These are phyloP conservation scores for Atherinomorus stipes DNA, from an alignment of 2,113 vertebrate genomes.

Conservation along the genomic window DNA sequence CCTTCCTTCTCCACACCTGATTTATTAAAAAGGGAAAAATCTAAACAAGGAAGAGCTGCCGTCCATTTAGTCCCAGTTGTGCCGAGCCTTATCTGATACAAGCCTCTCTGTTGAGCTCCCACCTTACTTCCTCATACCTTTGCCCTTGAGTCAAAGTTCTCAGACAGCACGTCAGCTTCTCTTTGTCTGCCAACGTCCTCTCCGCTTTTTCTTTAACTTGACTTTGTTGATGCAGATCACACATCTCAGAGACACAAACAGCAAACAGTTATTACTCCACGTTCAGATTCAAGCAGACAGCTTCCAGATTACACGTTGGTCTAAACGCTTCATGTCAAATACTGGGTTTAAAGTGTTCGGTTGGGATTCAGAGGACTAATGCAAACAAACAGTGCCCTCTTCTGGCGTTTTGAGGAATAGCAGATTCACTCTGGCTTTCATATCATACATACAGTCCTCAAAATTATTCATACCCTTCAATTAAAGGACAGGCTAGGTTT, in stretches of 20 bases:
- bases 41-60: constrained; percentile 45
- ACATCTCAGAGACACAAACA: constrained; percentile 11
- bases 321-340: constrained; percentile 21
- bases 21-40: constrained; percentile 8
- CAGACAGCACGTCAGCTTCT: constrained; percentile 67
- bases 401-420: constrained; percentile 32
- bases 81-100: constrained; percentile 21
- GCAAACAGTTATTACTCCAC: neutral
- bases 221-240: constrained; percentile 22
- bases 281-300: constrained; percentile 10
- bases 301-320: constrained; percentile 4
- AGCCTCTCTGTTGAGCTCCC: constrained; percentile 10
- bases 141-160: constrained; percentile 72
- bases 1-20: constrained; percentile 46
- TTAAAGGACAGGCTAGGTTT: no score
- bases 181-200: constrained; percentile 10
- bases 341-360: constrained; percentile 12
- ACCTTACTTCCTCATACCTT: constrained; percentile 81
- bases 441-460: no score
- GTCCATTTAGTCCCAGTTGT: constrained; percentile 1
- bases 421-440: no score
- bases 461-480: no score
- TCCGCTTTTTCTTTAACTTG: constrained; percentile 24
- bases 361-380: neutral
- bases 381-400: constrained; percentile 69